Conservation (phyloP, 37 sponge, comb jelly and placozoan genomes). For the Tethya wilhelma region DNA sequence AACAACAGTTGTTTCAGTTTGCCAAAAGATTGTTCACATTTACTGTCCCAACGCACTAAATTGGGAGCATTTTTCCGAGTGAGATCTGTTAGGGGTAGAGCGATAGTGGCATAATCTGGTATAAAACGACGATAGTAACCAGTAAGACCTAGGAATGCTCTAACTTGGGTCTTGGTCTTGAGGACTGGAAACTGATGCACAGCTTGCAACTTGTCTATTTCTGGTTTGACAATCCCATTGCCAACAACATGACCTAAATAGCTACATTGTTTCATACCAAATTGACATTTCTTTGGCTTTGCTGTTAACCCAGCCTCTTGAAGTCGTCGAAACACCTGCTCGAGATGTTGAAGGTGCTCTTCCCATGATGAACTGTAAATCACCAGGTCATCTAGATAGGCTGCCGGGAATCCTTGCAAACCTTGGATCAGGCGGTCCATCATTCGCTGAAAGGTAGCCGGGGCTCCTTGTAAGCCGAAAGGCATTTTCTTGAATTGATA, state of each 20-base stretch:
- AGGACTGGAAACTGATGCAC: slow-evolving; percentile 34
- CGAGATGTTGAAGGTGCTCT: slow-evolving; percentile 47
- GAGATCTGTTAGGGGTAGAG: slow-evolving; percentile 32
- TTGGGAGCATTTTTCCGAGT: slow-evolving; percentile 35
- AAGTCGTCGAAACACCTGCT: slow-evolving; percentile 21
- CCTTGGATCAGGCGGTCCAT: slow-evolving; percentile 59
- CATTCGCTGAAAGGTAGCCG: slow-evolving; percentile 72
- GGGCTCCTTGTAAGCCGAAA: slow-evolving; percentile 68
- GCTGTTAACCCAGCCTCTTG: slow-evolving; percentile 48
- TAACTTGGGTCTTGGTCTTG: slow-evolving; percentile 44
- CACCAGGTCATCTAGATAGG: slow-evolving; percentile 59
- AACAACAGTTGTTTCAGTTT: slow-evolving; percentile 29
- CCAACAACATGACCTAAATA: slow-evolving; percentile 71
- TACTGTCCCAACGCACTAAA: slow-evolving; percentile 10
- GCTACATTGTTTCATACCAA: slow-evolving; percentile 34
- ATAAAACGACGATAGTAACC: slow-evolving; percentile 58
- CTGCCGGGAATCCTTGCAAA: slow-evolving; percentile 23
- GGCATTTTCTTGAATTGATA: slow-evolving; percentile 74
- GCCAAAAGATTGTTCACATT: slow-evolving; percentile 33
- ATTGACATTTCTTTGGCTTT: slow-evolving; percentile 52
- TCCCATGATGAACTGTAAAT: slow-evolving; percentile 40
- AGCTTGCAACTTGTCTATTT: slow-evolving; percentile 40
- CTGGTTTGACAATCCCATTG: slow-evolving; percentile 31
- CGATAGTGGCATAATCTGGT: slow-evolving; percentile 22
- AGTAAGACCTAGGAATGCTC: slow-evolving; percentile 47